Conservation (phyloP, 2,888 invertebrate species). For the Dastarcus helophoroides region DNA sequence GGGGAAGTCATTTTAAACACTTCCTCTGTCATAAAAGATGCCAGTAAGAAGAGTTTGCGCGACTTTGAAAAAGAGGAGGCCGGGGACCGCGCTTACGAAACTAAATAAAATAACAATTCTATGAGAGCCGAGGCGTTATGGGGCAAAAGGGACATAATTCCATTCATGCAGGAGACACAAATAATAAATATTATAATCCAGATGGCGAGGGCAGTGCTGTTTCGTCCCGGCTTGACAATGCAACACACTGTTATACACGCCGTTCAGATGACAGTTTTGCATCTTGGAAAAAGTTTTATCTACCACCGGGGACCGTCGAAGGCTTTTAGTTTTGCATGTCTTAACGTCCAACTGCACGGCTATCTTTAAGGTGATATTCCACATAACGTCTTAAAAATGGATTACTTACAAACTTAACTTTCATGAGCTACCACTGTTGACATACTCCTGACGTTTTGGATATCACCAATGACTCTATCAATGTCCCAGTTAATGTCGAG, state of each 20-base stretch:
- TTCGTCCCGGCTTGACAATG: slow-evolving; percentile 32
- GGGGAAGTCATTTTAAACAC: slow-evolving; percentile 38
- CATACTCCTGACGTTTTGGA: too few relatives aligned
- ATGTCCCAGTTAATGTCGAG: too few relatives aligned
- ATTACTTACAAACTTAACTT: too few relatives aligned
- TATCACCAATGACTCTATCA: too few relatives aligned
- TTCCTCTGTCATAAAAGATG: slow-evolving; percentile 37
- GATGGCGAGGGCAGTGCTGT: slow-evolving; percentile 28
- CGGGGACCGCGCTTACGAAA: slow-evolving; percentile 33
- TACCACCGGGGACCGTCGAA: slow-evolving; percentile 26
- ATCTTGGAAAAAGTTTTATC: slow-evolving; percentile 39
- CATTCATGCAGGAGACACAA: slow-evolving; percentile 36
- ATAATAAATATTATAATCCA: slow-evolving; percentile 41
- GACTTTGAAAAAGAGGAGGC: slow-evolving; percentile 36
- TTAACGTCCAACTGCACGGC: too few relatives aligned
- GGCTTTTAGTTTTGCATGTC: slow-evolving; percentile 17
- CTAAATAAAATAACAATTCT: slow-evolving; percentile 37
- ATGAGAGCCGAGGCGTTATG: slow-evolving; percentile 32
- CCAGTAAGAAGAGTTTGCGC: slow-evolving; percentile 34
- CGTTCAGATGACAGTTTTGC: slow-evolving; percentile 35
- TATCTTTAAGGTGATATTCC: too few relatives aligned
- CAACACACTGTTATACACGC: slow-evolving; percentile 37
- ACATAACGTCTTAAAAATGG: slow-evolving; percentile 1
- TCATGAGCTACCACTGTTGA: too few relatives aligned
- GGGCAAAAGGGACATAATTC: slow-evolving; percentile 31